phyloP scores from a whole-genome alignment of 1,140 invertebrate species.

The Drosophila pectinifera region DNA sequence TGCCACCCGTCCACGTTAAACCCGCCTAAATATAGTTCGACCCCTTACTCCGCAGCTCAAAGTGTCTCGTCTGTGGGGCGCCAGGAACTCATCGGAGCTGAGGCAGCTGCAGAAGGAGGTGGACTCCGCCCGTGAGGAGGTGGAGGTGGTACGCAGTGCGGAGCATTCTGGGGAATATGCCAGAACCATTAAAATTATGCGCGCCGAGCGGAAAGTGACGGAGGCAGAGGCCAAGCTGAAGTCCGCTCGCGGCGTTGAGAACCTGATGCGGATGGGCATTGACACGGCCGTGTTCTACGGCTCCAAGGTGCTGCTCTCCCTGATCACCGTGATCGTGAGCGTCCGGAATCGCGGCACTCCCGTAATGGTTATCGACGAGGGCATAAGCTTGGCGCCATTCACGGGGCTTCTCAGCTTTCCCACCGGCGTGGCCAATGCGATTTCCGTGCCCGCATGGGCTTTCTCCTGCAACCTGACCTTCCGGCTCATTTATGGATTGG shows the following conservation, averaged over 20 bases:
- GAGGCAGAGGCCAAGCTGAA: constrained; percentile 56
- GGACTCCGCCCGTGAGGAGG: constrained; percentile 51
- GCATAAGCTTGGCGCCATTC: constrained; percentile 66
- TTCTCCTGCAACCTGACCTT: constrained; percentile 79
- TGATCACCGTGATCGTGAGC: constrained; percentile 60
- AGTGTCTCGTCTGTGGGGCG: constrained; percentile 62
- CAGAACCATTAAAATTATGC: constrained; percentile 70
- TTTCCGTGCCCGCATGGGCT: constrained; percentile 76
- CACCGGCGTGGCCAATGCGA: constrained; percentile 70
- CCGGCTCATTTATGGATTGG: constrained; percentile 52
- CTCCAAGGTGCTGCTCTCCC: constrained; percentile 58
- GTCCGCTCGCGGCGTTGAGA: constrained; percentile 32
- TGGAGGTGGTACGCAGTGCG: constrained; percentile 52
- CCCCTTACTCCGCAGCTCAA: constrained; percentile 51
- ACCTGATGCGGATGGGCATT: constrained; percentile 53
- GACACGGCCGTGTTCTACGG: constrained; percentile 67
- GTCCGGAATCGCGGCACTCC: constrained; percentile 65
- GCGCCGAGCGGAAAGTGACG: constrained; percentile 68
- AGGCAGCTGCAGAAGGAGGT: constrained; percentile 43
- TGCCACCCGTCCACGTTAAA: neutral
- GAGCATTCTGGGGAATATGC: constrained; percentile 65
- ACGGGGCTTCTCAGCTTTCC: constrained; percentile 73
- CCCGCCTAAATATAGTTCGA: neutral
- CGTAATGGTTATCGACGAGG: constrained; percentile 69
- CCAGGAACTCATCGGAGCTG: constrained; percentile 6